Evolutionary conservation across 2,797 vertebrate genomes (phyloP), one percentile per base, ranked within the genome.

Genomic region (Lerista edwardsae): DNA sequence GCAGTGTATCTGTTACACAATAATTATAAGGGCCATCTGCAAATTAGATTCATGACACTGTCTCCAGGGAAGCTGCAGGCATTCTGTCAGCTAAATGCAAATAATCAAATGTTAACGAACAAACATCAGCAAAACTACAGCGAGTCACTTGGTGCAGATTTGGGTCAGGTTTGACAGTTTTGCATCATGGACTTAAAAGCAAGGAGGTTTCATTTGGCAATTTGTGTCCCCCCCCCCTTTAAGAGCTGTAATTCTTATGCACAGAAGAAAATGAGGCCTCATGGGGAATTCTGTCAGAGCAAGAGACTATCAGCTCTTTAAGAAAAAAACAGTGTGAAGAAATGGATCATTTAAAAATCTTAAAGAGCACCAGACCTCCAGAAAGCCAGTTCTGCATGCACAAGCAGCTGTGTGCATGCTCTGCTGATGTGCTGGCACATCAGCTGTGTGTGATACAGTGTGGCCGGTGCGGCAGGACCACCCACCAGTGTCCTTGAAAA

Each of bases 81-180:
- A 93, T 87, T 84, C 74, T 89, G 88, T 91, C 86, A 91, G 73
- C 74, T 89, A 85, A 91, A 88, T 82, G 86, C 84, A 92, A 90
- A 89, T 88, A 93, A 88, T 84, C 75, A 92, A 94, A 94, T 83
- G 74, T 83, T 86, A 87, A 90, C 72, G 75, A 81, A 90, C 44
- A 88, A 91, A 93, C 86, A 69, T 67, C 51, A 83, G 80, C 47
- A 90, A 92, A 92, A 61, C 93, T 89, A 59, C 71, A n/a, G 57
- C 62, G 51, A 93, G 85, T 86, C 82, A 86, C 79, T 93, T 89
- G 65, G 59, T 90, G 88, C 86, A 87, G 80, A 85, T 82, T 84
- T 90, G 89, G 93, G 86, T 94, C 91, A 82, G 82, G 81, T 68
- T 47, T 75, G 88, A 85, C 93, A 69, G 82, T 91, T 83, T 75